phyloP scores from a whole-genome alignment of 2,888 invertebrate genomes.

The Frankliniella intonsa region DNA sequence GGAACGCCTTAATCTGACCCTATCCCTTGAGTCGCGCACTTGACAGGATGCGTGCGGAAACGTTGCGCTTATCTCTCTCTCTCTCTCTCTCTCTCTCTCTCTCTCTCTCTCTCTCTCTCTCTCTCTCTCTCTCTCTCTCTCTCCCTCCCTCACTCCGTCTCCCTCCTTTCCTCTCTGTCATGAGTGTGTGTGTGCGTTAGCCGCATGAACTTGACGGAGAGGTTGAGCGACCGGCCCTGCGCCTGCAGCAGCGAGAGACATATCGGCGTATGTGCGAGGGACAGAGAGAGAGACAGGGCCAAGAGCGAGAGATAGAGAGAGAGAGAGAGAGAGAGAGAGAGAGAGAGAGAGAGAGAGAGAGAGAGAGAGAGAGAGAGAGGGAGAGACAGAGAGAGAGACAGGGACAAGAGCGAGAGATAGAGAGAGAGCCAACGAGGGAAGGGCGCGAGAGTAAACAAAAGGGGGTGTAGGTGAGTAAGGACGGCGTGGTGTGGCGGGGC shows the following conservation, averaged over 20 bases:
- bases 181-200: background rate
- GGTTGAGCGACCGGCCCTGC: too few relatives aligned
- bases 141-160: background rate
- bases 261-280: background rate
- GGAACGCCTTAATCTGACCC: too few relatives aligned
- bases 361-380: background rate
- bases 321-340: background rate
- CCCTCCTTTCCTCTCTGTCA: background rate
- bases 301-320: background rate
- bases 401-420: background rate
- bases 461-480: background rate
- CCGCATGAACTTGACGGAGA: too few relatives aligned
- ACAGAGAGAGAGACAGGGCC: too few relatives aligned
- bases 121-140: constrained; percentile 1
- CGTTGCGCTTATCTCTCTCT: too few relatives aligned
- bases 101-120: background rate
- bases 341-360: constrained; percentile 1
- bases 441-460: background rate
- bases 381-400: background rate
- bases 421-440: background rate
- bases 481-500: background rate
- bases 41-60: too few relatives aligned
- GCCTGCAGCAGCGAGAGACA: too few relatives aligned
- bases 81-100: too few relatives aligned
- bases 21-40: too few relatives aligned